Base-by-base conservation (phyloP, 2,888 invertebrate genomes). In the Noctua comes region DNA sequence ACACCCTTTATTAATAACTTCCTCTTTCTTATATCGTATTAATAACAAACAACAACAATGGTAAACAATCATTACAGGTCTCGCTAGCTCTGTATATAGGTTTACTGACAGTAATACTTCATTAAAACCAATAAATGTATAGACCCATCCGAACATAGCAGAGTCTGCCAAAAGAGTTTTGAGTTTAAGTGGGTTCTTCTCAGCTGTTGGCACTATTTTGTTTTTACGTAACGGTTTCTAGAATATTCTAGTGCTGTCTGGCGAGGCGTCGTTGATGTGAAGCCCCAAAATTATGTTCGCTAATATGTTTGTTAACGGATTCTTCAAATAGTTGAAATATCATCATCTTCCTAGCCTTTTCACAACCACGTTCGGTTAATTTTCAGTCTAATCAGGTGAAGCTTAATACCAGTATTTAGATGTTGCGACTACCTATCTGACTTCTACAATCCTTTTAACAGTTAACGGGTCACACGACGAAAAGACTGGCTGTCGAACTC, bases 181-280 rank as follows among this genome's bases (percentile, higher is more conserved):
- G 18, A 62, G 36, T 51, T 51, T n/a, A 62, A 43, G 51, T 76
- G 18, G 27, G 48, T 31, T 31, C 40, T 40, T 31, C 13, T 18
- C 24, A 76, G 62, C 40, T 65, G 31, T 79, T 78, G 40, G 6
- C 21, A 43, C 48, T 43, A n/a, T 77, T n/a, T 46, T 13, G 31
- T 57, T 57, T 54, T 21, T 4, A 57, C n/a, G n/a, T 46, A 16
- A 77, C 16, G 57, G 21, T n/a, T 57, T 36, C 31, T 31, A 57
- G 31, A 36, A 36, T 24, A 54, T 54, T 54, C 54, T 24, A 54
- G 54, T 24, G 24, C 54, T 24, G 16, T 40, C 74, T 73, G 36
- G 48, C 27, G 51, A 40, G 18, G 18, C 13, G 6, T 11, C 13
- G 6, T 13, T 74, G 8, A 31, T 11, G 18, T 54, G 24, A 54